Base-by-base conservation (phyloP, 2,113 vertebrate genomes). In the Eira barbara region DNA sequence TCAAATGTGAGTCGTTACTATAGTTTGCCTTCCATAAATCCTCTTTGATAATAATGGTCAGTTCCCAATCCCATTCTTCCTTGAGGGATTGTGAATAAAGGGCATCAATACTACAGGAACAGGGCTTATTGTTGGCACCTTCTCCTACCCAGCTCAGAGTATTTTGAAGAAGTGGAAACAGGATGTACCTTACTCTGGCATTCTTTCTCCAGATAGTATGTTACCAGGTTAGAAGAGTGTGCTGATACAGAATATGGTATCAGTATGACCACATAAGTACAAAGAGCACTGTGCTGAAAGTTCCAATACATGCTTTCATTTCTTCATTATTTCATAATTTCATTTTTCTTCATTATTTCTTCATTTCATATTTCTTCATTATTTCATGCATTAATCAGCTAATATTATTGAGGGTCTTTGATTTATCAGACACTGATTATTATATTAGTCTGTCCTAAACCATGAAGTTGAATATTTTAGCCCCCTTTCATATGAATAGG, bases 31-130 rank as follows among this genome's bases (percentile, higher is more conserved):
- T 95, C 57, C 71, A 36, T 86, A 95, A 96, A 95, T 78, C 93
- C 59, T 94, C 76, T 97, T 91, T 92, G 76, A 95, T 91, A 91
- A 39, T 92, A 73, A 94, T 93, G 74, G 52, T 78, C 83, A 91
- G 39, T 90, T 59, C 92, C 61, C 65, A 82, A 91, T 85, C 20
- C 67, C 36, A 39, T 88, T 97, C n/a, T 85, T 95, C n/a, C n/a
- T 29, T 61, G 25, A 96, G 71, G 65, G 12, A 42, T 12, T 92
- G 36, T 95, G 65, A 42, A 81, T 69, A 25, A 15, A 45, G 34
- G 47, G 34, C 36, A 42, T 78, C 65, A 29, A 2, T 73, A 11
- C 12, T 34, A 67, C 6, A 78, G 69, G 39, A 89, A 74, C 3
- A 47, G 42, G 10, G 9, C 36, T 71, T 84, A 47, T 71, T 84